These are phyloP conservation scores for Menidia menidia DNA, from an alignment of 2,797 vertebrate genomes.

Conservation along the genomic window DNA sequence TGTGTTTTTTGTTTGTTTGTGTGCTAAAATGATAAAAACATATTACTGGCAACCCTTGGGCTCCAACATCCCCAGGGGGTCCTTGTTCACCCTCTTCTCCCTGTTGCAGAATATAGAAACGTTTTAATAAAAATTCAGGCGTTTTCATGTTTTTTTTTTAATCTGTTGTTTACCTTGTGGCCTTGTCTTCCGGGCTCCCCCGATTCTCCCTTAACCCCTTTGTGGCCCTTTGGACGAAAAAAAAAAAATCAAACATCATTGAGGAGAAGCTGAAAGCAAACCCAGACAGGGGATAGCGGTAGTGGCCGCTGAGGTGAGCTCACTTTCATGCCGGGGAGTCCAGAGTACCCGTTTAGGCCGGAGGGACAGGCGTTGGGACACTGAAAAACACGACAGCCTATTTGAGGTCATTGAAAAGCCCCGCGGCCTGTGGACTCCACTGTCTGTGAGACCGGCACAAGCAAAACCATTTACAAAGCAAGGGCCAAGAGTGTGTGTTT, in stretches of 20 bases:
- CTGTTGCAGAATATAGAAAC: slow-evolving; percentile 69
- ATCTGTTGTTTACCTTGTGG: slow-evolving; percentile 86
- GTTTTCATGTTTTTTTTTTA: neutral
- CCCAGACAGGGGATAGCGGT: too few relatives aligned
- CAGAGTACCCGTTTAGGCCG: slow-evolving; percentile 87
- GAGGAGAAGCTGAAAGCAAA: neutral
- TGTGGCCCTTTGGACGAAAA: slow-evolving; percentile 87
- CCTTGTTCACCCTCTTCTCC: slow-evolving; percentile 95
- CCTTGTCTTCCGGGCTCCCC: slow-evolving; percentile 98
- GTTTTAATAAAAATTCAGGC: neutral
- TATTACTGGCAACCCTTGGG: slow-evolving; percentile 93
- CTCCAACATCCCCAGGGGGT: slow-evolving; percentile 85
- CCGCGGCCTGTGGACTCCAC: slow-evolving; percentile 50
- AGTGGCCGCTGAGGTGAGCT: slow-evolving; percentile 20
- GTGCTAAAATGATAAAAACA: slow-evolving; percentile 63
- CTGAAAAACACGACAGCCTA: slow-evolving; percentile 80
- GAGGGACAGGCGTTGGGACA: slow-evolving; percentile 92
- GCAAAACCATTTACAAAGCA: neutral
- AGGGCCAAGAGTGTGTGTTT: neutral
- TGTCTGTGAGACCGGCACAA: neutral
- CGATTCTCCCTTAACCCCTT: slow-evolving; percentile 92
- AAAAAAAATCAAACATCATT: neutral
- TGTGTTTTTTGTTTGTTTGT: neutral
- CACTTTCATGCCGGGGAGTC: slow-evolving; percentile 95
- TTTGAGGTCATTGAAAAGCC: slow-evolving; percentile 67